These are phyloP conservation scores for Phallusia fumigata DNA, from an alignment of 23 tunicate genomes.

Conservation along the genomic window DNA sequence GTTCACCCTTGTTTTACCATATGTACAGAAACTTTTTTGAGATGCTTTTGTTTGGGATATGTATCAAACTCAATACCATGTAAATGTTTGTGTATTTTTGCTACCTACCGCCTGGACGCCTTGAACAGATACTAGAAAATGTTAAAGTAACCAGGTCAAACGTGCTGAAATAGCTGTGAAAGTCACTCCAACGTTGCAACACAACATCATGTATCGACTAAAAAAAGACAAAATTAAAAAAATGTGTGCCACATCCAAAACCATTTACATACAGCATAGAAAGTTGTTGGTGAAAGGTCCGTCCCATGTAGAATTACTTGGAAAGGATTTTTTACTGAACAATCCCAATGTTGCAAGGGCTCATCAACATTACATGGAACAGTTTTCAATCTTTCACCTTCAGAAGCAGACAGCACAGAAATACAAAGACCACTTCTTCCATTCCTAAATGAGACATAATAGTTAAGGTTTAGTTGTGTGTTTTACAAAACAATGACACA, in stretches of 20 bases:
- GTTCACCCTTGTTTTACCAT: too few relatives aligned
- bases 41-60: too few relatives aligned
- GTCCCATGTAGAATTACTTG: constrained; percentile 66
- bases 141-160: constrained; percentile 55
- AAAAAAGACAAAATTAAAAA: too few relatives aligned
- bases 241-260: background rate
- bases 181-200: constrained; percentile 69
- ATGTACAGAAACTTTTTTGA: too few relatives aligned
- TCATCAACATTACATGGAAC: constrained; percentile 43
- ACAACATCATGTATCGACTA: constrained; percentile 40
- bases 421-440: constrained; percentile 52
- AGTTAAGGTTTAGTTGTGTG: background rate
- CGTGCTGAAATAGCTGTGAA: constrained; percentile 72
- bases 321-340: constrained; percentile 61
- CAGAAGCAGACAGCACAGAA: constrained; percentile 25
- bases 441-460: constrained; percentile 28
- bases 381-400: constrained; percentile 54
- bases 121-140: constrained; percentile 70
- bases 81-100: too few relatives aligned
- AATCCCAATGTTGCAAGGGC: constrained; percentile 73
- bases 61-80: too few relatives aligned
- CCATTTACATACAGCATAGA: constrained; percentile 28
- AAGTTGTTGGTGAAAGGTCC: constrained; percentile 59
- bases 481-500: background rate
- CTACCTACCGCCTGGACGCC: constrained; percentile 71